A percentile compares a stretch with the other conserved stretches of the same genome.
Evolutionary conservation across 2,113 vertebrate genomes (phyloP).

Genomic region (Charina bottae): DNA sequence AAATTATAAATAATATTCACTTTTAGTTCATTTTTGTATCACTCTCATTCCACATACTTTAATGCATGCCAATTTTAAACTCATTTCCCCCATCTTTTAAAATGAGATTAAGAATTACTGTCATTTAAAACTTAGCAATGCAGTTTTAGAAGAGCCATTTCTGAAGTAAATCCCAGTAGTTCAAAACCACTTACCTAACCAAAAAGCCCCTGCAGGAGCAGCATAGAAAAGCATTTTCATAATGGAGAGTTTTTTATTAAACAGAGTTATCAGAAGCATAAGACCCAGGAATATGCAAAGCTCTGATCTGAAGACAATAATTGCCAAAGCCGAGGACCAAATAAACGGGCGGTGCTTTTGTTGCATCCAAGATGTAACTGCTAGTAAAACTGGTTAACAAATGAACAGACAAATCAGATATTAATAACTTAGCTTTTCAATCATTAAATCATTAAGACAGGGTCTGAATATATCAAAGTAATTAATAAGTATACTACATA

Average conservation of each 20-base stretch:
- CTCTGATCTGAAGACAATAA: conserved; percentile 91
- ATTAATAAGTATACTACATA: background rate
- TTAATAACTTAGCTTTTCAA: background rate
- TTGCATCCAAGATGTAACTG: conserved; percentile 88
- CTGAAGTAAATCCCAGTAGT: background rate
- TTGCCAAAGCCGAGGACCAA: conserved; percentile 86
- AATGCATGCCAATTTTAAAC: too few relatives aligned
- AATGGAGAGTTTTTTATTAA: conserved; percentile 77
- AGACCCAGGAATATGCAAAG: conserved; percentile 88
- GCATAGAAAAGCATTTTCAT: conserved; percentile 77
- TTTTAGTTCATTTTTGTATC: too few relatives aligned
- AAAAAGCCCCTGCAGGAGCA: conserved; percentile 83
- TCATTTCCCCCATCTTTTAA: background rate
- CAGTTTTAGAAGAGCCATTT: background rate
- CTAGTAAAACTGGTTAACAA: conserved; percentile 80
- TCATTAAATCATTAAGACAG: background rate
- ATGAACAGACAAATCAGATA: conserved; percentile 21
- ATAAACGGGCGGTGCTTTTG: conserved; percentile 82
- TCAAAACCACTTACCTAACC: conserved; percentile 77
- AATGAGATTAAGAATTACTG: background rate
- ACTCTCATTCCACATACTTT: too few relatives aligned
- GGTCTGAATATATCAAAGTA: background rate
- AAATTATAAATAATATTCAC: too few relatives aligned
- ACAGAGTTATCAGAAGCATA: conserved; percentile 82
- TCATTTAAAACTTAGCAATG: background rate